Evolutionary conservation across 2,888 invertebrate genomes (phyloP).

Genomic region (Drosophila lacicola): DNA sequence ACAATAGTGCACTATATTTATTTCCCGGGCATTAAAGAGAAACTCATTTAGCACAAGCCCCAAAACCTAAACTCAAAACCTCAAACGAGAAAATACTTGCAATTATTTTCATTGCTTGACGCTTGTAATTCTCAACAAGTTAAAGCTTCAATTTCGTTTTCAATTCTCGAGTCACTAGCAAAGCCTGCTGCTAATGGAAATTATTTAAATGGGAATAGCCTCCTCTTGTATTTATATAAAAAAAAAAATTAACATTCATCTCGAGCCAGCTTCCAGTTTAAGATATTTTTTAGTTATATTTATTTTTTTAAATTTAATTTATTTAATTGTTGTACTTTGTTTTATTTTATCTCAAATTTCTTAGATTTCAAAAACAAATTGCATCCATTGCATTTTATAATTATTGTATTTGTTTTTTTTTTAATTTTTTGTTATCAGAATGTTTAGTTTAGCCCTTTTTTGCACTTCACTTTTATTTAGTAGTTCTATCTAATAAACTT

Average conservation of each 20-base stretch:
- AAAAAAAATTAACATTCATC: too few relatives aligned
- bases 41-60: not conserved
- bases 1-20: not conserved
- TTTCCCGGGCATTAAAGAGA: not conserved
- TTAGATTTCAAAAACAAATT: not conserved
- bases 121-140: too few relatives aligned
- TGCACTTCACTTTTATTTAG: not conserved
- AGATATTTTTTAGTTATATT: too few relatives aligned
- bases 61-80: too few relatives aligned
- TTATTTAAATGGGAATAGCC: too few relatives aligned
- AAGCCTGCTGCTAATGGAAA: too few relatives aligned
- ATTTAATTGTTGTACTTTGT: too few relatives aligned
- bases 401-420: not conserved
- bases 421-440: not conserved
- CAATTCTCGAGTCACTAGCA: too few relatives aligned
- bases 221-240: too few relatives aligned
- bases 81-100: not conserved
- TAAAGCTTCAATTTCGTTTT: too few relatives aligned
- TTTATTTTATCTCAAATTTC: conserved; percentile 1
- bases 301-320: too few relatives aligned
- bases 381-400: not conserved
- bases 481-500: not conserved
- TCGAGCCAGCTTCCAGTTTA: too few relatives aligned
- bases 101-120: not conserved
- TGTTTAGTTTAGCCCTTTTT: conserved; percentile 1